A percentile compares a stretch with the other conserved stretches of the same genome.
Evolutionary conservation across 2,888 invertebrate species (phyloP).

Genomic region (Macrophya alboannulata): DNA sequence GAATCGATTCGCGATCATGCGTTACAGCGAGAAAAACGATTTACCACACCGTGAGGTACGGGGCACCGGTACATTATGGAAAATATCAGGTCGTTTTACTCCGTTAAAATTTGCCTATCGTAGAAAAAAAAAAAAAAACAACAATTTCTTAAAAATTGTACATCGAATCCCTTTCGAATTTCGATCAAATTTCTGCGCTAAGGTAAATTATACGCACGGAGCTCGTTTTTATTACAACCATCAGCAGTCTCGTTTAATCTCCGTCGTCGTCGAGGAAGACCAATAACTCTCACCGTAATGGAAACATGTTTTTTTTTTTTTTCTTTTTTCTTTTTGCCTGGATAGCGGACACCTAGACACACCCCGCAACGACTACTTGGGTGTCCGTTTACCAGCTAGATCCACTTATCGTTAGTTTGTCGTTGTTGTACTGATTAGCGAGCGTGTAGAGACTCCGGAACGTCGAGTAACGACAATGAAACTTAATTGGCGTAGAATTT

Average conservation of each 20-base stretch:
- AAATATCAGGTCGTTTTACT: background rate
- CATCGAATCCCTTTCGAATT: no score
- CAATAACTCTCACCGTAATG: slow-evolving; percentile 63
- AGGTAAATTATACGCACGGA: no score
- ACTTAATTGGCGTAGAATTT: slow-evolving; percentile 31
- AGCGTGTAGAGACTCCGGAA: slow-evolving; percentile 44
- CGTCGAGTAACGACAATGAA: slow-evolving; percentile 41
- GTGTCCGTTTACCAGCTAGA: slow-evolving; percentile 48
- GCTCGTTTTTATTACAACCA: no score
- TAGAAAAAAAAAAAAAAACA: no score
- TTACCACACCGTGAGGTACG: background rate
- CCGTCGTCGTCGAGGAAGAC: no score
- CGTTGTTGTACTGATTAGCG: slow-evolving; percentile 61
- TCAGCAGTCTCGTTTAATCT: no score
- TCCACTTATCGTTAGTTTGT: slow-evolving; percentile 14
- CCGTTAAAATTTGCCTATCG: no score
- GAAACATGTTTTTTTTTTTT: slow-evolving; percentile 66
- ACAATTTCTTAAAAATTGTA: no score
- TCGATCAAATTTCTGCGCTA: no score
- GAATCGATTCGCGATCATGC: slow-evolving; percentile 53
- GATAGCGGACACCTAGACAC: slow-evolving; percentile 57
- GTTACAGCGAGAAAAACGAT: slow-evolving; percentile 34
- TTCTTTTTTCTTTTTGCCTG: slow-evolving; percentile 61
- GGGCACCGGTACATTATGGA: background rate
- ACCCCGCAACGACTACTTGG: slow-evolving; percentile 53